Base-by-base conservation (phyloP, 2,113 vertebrate species). In the Elephas maximus region DNA sequence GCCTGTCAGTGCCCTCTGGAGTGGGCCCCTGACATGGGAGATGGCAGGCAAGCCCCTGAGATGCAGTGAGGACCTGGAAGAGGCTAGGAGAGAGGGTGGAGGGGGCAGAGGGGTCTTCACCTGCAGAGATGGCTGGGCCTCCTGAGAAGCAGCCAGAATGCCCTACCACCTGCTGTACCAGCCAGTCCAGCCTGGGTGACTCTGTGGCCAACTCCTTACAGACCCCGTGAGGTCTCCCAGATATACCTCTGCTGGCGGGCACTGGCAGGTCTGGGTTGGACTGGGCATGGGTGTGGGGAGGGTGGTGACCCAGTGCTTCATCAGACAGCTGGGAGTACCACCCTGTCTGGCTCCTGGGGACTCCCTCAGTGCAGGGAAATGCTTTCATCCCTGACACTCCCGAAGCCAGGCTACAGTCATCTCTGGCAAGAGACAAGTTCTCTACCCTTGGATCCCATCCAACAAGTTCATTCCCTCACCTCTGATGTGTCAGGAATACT, bases 351-450 rank as follows among this genome's bases (percentile, higher is more conserved):
- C 96, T 97, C 73, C 80, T 37, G 57, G 33, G 69, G 81, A 74
- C 84, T 88, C 41, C 90, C 65, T 95, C 77, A 8, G 15, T 9
- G 7, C 2, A 80, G 60, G 53, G 62, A 28, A 97, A 89, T 69
- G 48, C 95, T 97, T 93, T 97, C 79, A 95, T 97, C 95, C 74
- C 53, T 0, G 28, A 63, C 0, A 8, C 92, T 87, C 89, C 76
- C 95, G 83, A 91, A 90, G 57, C 20, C 65, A 84, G 71, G 26
- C 76, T 71, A 53, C 57, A 93, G 93, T 97, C 81, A 95, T 48
- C 74, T 93, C 71, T 84, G 81, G 86, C 63, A 51, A 33, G 93
- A 93, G 69, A 45, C 33, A 26, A 63, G 37, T 62, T 78, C 73
- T 67, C 67, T 91, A 51, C 51, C 24, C 33, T 33, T n/a, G 30